Evolutionary conservation across 2,888 invertebrate species (phyloP).

Genomic region (Parnassius glacialis): DNA sequence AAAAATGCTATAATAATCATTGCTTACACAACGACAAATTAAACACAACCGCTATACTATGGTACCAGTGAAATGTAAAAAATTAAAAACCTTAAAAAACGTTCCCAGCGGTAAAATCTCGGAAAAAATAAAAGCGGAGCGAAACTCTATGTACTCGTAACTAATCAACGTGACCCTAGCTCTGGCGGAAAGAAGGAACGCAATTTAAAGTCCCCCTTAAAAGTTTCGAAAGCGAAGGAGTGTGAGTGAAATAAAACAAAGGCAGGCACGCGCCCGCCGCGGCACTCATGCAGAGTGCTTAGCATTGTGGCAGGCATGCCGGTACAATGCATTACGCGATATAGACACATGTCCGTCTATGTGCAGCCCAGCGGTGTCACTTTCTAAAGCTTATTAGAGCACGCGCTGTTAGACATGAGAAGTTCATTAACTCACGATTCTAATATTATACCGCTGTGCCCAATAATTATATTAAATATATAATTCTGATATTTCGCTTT

Average conservation of each 20-base stretch:
- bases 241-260: constrained; percentile 78
- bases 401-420: constrained; percentile 21
- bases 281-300: constrained; percentile 77
- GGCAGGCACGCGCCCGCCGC: constrained; percentile 68
- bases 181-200: constrained; percentile 64
- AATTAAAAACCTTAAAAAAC: no score
- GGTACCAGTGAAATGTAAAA: background rate
- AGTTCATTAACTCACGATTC: constrained; percentile 9
- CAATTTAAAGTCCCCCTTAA: constrained; percentile 72
- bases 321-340: constrained; percentile 66
- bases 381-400: constrained; percentile 35
- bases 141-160: constrained; percentile 32
- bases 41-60: background rate
- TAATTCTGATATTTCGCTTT: background rate
- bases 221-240: constrained; percentile 74
- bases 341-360: constrained; percentile 34
- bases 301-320: constrained; percentile 69
- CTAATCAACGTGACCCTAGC: constrained; percentile 62
- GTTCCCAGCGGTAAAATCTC: no score
- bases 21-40: background rate
- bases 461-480: background rate
- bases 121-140: background rate
- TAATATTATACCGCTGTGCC: constrained; percentile 1
- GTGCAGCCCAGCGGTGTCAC: constrained; percentile 18
- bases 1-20: background rate